These are phyloP conservation scores for Diacarnus erythraeanus DNA, from an alignment of 37 sponge, comb jelly and placozoan genomes.

Conservation along the genomic window DNA sequence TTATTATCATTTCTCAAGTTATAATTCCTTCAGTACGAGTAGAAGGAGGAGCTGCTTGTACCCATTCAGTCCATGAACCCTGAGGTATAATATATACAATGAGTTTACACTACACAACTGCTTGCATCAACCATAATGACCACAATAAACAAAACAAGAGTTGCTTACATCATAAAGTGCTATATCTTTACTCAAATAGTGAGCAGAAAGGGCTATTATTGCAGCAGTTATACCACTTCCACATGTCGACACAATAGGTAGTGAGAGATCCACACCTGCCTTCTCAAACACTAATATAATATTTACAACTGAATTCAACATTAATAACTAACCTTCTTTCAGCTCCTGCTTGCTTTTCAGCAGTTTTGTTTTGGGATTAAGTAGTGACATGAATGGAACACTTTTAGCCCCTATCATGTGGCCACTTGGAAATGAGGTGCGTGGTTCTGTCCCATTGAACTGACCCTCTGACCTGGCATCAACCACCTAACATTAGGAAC, in stretches of 20 bases:
- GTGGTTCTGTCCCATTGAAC: constrained; percentile 77
- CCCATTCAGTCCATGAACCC: constrained; percentile 81
- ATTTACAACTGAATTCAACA: background rate
- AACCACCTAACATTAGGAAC: constrained; percentile 44
- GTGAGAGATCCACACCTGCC: constrained; percentile 57
- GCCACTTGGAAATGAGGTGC: constrained; percentile 69
- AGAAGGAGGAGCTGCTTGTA: constrained; percentile 30
- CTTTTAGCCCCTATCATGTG: constrained; percentile 74
- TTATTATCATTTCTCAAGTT: too few relatives aligned
- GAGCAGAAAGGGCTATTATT: constrained; percentile 59
- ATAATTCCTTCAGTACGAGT: background rate
- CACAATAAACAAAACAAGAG: background rate
- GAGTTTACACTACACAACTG: background rate
- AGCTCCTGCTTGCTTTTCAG: constrained; percentile 44
- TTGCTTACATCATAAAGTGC: constrained; percentile 84
- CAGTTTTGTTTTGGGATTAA: constrained; percentile 44
- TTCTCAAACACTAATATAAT: constrained; percentile 43
- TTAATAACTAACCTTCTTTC: constrained; percentile 41
- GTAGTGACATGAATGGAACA: constrained; percentile 38
- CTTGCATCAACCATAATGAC: background rate
- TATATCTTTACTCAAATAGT: constrained; percentile 28
- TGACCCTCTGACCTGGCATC: constrained; percentile 66
- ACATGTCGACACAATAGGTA: constrained; percentile 77
- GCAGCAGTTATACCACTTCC: constrained; percentile 79
- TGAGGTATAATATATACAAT: constrained; percentile 27